Evolutionary conservation across 2,113 vertebrate genomes (phyloP).

Genomic region (Bos javanicus): DNA sequence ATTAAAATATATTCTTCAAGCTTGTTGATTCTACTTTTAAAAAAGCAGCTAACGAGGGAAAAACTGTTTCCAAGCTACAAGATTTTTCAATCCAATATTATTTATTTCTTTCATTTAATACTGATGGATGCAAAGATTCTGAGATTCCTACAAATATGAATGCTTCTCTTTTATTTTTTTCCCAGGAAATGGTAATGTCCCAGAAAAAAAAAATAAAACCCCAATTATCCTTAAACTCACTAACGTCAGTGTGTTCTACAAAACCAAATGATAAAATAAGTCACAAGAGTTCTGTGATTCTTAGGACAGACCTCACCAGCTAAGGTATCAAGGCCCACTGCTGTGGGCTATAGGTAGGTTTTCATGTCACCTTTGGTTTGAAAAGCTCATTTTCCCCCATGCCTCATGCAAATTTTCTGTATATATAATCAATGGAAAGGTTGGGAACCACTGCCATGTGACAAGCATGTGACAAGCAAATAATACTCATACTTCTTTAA

Average conservation of each 20-base stretch:
- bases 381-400: background rate
- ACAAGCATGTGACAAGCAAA: background rate
- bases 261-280: conserved; percentile 22
- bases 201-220: background rate
- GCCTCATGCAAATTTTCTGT: background rate
- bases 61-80: background rate
- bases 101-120: background rate
- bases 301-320: background rate
- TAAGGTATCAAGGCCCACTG: background rate
- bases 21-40: background rate
- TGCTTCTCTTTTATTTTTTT: background rate
- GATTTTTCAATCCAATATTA: background rate
- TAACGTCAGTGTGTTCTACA: background rate
- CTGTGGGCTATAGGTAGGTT: background rate
- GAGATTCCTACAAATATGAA: background rate
- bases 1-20: conserved; percentile 37
- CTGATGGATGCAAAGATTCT: background rate
- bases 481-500: background rate
- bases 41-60: background rate
- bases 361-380: background rate
- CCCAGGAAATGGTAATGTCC: background rate
- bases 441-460: background rate
- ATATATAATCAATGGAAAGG: background rate
- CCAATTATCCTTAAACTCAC: background rate
- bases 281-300: background rate